Base-by-base conservation (phyloP, 2,888 invertebrate species). In the Cenopis cana region DNA sequence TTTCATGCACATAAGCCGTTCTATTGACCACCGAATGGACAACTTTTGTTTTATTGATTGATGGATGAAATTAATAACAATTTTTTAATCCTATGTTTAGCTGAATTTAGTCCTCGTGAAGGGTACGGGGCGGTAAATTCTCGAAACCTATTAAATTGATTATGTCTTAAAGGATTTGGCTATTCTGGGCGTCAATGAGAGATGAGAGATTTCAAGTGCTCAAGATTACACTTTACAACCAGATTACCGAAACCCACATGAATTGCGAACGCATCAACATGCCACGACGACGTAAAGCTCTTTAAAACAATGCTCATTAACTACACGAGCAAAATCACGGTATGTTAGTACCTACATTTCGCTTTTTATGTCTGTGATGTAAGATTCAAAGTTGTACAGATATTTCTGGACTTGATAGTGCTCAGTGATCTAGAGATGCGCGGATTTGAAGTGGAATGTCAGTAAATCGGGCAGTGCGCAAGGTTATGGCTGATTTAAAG, bases 221-320 rank as follows among this genome's bases (percentile, higher is more conserved):
- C 33, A 33, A 33, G 33, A 33, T 33, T 33, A 46, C 46, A n/a
- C 8, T 46, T 46, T 2, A n/a, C 46, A 8, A n/a, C 46, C n/a
- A n/a, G n/a, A n/a, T 46, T 46, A 46, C 8, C 46, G 11, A 50
- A 41, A 64, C n/a, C 20, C n/a, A 38, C 17, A 24, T 24, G 24
- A 20, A 17, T 17, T 52, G 52, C 12, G 12, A 20, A 20, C 14
- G 10, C 49, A 41, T 68, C 57, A 68, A 41, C 54, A 68, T 68
- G 20, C 60, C 54, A 1, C 33, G 41, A 17, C 55, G 68, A 55
- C 61, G 20, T 62, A 50, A 56, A 14, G 17, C 62, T 49, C 24
- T 50, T 60, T 14, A 52, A 24, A 20, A 60, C 49, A 56, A 49
- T 55, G 29, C 49, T 56, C 62, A 38, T 61, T 62, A 56, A 38